Percentiles rank a stretch among this genome's conserved stretches.
These are phyloP conservation scores for Echiichthys vipera DNA, from an alignment of 2,797 vertebrate genomes.

Conservation along the genomic window DNA sequence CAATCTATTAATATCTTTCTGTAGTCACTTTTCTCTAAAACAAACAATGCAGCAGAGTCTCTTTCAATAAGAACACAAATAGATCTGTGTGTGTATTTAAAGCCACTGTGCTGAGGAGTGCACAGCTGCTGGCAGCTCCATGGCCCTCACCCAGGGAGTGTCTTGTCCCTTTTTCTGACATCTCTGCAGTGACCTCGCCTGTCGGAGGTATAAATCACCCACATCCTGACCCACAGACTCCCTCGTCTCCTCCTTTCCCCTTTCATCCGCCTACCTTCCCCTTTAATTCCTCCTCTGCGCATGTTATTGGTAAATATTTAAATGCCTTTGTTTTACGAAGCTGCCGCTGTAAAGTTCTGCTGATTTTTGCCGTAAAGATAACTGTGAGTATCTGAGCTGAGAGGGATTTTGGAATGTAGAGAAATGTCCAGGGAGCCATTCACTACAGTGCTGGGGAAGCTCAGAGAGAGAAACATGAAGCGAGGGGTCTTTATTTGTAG, in stretches of 20 bases:
- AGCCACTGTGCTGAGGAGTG: constrained; percentile 29
- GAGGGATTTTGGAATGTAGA: constrained; percentile 65
- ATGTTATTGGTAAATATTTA: constrained; percentile 73
- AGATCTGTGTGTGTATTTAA: constrained; percentile 26
- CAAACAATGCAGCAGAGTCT: not conserved
- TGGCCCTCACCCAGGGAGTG: constrained; percentile 70
- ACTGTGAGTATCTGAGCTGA: constrained; percentile 27
- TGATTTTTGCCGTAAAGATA: constrained; percentile 40
- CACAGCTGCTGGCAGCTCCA: constrained; percentile 58
- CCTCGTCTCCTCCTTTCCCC: constrained; percentile 48
- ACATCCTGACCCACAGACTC: constrained; percentile 70
- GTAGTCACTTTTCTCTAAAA: not conserved
- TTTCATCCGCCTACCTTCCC: constrained; percentile 61
- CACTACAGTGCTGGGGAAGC: constrained; percentile 27
- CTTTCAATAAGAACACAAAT: not conserved
- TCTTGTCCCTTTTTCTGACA: constrained; percentile 60
- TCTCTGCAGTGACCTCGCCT: constrained; percentile 65
- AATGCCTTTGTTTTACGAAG: constrained; percentile 39
- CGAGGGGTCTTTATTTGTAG: constrained; percentile 25
- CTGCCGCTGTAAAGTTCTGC: constrained; percentile 48
- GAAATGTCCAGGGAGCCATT: constrained; percentile 71
- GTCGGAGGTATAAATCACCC: constrained; percentile 72
- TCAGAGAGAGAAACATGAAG: constrained; percentile 20
- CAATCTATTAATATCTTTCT: not conserved
- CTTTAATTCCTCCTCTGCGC: constrained; percentile 31